Conservation (phyloP, 35 echinoderm and acorn worm genomes). For the Strongylocentrotus purpuratus region DNA sequence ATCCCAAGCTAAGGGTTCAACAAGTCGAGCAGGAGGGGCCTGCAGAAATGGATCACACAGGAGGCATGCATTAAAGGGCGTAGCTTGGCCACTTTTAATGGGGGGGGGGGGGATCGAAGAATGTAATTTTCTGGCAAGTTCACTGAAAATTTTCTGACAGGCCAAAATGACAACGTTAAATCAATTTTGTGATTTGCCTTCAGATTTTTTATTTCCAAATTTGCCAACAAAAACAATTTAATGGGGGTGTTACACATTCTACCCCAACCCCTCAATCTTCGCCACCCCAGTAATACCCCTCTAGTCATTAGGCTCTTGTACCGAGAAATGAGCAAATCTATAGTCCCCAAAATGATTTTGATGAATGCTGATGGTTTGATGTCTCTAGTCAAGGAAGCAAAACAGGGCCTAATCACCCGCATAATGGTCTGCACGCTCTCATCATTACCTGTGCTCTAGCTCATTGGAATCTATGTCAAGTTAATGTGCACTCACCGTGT, state of each 20-base stretch:
- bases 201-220: not conserved
- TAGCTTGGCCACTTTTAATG: not conserved
- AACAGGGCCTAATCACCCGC: not conserved
- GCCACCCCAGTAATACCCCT: not conserved
- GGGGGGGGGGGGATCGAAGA: not conserved
- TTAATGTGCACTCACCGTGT: not conserved
- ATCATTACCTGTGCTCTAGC: not conserved
- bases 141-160: not conserved
- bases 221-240: not conserved
- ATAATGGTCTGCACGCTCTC: not conserved
- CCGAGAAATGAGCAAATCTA: not conserved
- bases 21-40: not conserved
- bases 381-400: not conserved
- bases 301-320: not conserved
- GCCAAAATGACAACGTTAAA: not conserved
- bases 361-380: conserved; percentile 10
- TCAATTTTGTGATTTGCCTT: not conserved
- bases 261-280: not conserved
- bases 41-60: conserved; percentile 9
- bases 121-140: not conserved
- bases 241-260: not conserved
- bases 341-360: not conserved
- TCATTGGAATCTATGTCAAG: not conserved
- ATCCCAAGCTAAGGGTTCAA: not conserved
- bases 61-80: not conserved